Base-by-base conservation (phyloP, 2,888 invertebrate species). In the Diaperis boleti region DNA sequence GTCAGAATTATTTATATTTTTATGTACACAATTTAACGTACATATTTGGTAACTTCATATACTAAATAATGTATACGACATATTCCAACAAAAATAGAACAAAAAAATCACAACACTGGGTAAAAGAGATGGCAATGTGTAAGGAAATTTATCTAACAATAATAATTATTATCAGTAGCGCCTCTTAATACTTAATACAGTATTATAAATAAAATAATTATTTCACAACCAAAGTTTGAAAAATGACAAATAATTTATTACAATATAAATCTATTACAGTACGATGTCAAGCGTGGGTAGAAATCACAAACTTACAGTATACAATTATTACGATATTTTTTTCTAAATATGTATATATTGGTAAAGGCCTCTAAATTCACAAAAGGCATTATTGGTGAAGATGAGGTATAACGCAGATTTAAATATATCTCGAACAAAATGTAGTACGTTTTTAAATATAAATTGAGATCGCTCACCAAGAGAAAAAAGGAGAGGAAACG, bases 21-120 rank as follows among this genome's bases (percentile, higher is more conserved):
- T 76, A 78, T 77, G 76, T 79, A 81, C 78, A 69, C 68, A 72
- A 74, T 74, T 78, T 75, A 77, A 78, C 78, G 79, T 80, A 81
- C 79, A 80, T 80, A 80, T 81, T 81, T 81, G 81, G 81, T 81
- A 81, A 81, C 81, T 81, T 78, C 77, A 78, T 78, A 78, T 81
- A 81, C 79, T 76, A 75, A 78, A 78, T 69, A 71, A 59, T 70
- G 73, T 72, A 70, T 74, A 74, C 69, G 72, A 68, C 62, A 64
- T 69, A 65, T 65, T 68, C 57, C 62, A 65, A 65, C 52, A 67
- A 64, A 64, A 49, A 68, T 65, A 65, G 67, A 71, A 59, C 37
- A 49, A 66, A 70, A 73, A 78, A 79, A 79, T 80, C 80, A 80
- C 80, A 80, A 78, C 72, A 76, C 75, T 76, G 76, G 78, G 76